Base-by-base conservation (phyloP, 2,888 invertebrate genomes). In the Anticlea derivata region DNA sequence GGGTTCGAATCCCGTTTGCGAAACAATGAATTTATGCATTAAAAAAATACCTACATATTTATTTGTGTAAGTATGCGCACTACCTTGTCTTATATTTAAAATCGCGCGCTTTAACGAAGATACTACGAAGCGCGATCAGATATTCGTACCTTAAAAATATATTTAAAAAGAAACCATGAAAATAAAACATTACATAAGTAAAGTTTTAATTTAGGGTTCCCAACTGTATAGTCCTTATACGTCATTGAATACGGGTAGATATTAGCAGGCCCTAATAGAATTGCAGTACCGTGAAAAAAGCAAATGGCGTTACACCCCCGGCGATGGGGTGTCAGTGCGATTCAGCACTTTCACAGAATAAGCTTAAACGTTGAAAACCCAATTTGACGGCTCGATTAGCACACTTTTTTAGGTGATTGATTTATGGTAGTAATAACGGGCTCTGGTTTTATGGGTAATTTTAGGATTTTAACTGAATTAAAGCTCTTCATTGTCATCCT, bases 351-450 rank as follows among this genome's bases (percentile, higher is more conserved):
- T 85, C 64, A 66, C 76, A 70, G 74, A 82, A 83, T 80, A 77
- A 79, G 84, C 84, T 86, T 78, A 76, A 82, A 80, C 76, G 85
- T 74, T 81, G 82, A 83, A 82, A 87, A 88, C 86, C 83, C 85
- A 87, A 89, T 88, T 89, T 89, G 84, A 84, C 83, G 89, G 82
- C 74, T 81, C 83, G 86, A 85, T 86, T 86, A 86, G 76, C 83
- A 80, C 78, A 51, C 65, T 64, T 70, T 70, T 69, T 69, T 68
- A 74, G 68, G 47, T 66, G 70, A 78, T 77, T 78, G 73, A 77
- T 75, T 75, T 71, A 67, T 47, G 47, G 30, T 48, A 52, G 47
- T 38, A 30, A n/a, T 49, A 49, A 48, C 33, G 39, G 46, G 30
- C 51, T 43, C 13, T 29, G 30, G 23, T 48, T 50, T 46, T 47